Evolutionary conservation across 2,888 invertebrate genomes (phyloP).

Genomic region (Gymnoscelis rufifasciata): DNA sequence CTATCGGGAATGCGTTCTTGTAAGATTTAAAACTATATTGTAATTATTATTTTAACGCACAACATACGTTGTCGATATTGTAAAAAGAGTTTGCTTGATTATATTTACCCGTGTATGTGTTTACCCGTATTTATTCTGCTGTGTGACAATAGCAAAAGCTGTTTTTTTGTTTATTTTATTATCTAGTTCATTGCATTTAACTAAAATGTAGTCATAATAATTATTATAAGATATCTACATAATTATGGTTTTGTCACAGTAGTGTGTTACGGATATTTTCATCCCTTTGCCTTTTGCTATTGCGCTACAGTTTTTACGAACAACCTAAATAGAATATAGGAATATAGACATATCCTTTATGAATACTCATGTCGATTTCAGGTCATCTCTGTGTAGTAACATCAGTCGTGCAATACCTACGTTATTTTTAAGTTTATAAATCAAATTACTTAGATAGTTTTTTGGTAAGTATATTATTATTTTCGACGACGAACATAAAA

Average conservation of each 20-base stretch:
- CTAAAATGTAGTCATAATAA: slow-evolving; percentile 64
- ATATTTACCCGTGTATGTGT: slow-evolving; percentile 66
- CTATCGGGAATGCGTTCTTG: slow-evolving; percentile 75
- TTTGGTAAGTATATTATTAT: slow-evolving; percentile 68
- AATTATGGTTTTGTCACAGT: slow-evolving; percentile 48
- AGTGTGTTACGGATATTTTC: slow-evolving; percentile 41
- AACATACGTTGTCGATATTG: slow-evolving; percentile 65
- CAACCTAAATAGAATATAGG: slow-evolving; percentile 68
- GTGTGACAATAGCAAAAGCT: slow-evolving; percentile 70
- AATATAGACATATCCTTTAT: slow-evolving; percentile 74
- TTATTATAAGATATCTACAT: slow-evolving; percentile 39
- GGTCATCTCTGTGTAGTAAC: slow-evolving; percentile 58
- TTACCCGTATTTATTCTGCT: slow-evolving; percentile 60
- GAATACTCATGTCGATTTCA: slow-evolving; percentile 75
- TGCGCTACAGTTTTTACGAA: slow-evolving; percentile 59
- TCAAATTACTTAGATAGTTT: slow-evolving; percentile 74
- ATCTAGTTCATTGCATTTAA: slow-evolving; percentile 70
- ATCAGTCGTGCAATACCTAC: slow-evolving; percentile 76
- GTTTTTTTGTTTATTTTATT: slow-evolving; percentile 46
- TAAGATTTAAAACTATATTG: slow-evolving; percentile 50
- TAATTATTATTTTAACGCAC: slow-evolving; percentile 66
- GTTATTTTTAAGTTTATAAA: slow-evolving; percentile 31
- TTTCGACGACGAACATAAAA: slow-evolving; percentile 68
- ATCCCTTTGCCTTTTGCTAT: slow-evolving; percentile 57
- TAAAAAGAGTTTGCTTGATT: slow-evolving; percentile 73